These are phyloP conservation scores for Tenthredo livida DNA, from an alignment of 2,888 invertebrate species.

Conservation along the genomic window DNA sequence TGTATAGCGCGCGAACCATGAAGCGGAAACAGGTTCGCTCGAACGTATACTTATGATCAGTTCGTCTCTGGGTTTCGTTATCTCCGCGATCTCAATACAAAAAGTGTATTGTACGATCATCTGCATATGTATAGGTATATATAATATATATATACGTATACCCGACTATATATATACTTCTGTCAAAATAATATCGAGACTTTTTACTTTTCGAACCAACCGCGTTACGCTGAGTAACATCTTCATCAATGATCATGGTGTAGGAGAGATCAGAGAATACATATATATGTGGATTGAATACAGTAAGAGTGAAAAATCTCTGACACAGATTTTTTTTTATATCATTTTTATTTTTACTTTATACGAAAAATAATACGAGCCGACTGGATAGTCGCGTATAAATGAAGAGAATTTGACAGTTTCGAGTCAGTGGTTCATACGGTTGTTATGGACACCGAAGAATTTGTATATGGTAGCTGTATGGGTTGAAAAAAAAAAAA, in stretches of 20 bases:
- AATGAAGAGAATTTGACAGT: slow-evolving; percentile 15
- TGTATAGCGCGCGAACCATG: slow-evolving; percentile 19
- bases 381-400: neutral
- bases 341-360: neutral
- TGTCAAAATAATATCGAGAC: slow-evolving; percentile 6
- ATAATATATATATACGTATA: neutral
- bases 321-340: slow-evolving; percentile 8
- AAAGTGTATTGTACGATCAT: neutral
- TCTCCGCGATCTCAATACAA: neutral
- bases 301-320: neutral
- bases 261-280: neutral
- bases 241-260: neutral
- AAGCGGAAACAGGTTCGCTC: slow-evolving; percentile 32
- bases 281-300: neutral
- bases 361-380: neutral
- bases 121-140: neutral
- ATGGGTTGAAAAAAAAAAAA: neutral
- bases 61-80: slow-evolving; percentile 27
- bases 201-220: slow-evolving; percentile 16
- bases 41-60: slow-evolving; percentile 24
- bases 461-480: neutral
- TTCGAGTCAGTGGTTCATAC: slow-evolving; percentile 11
- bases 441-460: slow-evolving; percentile 24
- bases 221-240: slow-evolving; percentile 5
- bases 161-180: neutral